These are phyloP conservation scores for Leistus spinibarbis DNA, from an alignment of 2,888 invertebrate genomes.

Conservation along the genomic window DNA sequence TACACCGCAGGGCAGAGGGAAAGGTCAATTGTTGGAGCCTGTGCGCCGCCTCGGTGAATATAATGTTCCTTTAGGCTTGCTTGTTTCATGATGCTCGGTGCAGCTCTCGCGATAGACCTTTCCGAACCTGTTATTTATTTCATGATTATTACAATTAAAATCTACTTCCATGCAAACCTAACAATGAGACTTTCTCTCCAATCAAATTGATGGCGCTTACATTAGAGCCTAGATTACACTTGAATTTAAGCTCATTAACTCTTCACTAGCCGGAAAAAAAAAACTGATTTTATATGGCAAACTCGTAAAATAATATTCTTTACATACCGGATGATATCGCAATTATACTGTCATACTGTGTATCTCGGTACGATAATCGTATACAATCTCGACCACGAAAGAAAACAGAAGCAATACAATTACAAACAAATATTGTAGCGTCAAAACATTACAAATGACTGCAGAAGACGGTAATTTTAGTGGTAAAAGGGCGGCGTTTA, in stretches of 20 bases:
- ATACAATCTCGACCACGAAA: too few species aligned
- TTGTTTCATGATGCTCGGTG: neutral
- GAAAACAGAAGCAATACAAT: too few species aligned
- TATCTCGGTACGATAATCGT: too few species aligned
- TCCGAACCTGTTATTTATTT: conserved; percentile 10
- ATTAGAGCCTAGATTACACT: neutral
- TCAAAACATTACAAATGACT: too few species aligned
- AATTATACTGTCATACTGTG: too few species aligned
- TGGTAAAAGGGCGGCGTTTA: neutral
- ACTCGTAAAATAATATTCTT: too few species aligned
- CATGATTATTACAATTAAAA: conserved; percentile 5
- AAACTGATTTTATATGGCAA: too few species aligned
- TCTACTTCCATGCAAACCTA: conserved; percentile 2
- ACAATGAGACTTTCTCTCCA: neutral
- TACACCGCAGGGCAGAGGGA: neutral
- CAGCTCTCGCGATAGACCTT: neutral
- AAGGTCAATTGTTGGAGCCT: neutral
- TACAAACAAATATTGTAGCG: too few species aligned
- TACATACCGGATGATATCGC: too few species aligned
- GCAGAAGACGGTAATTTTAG: too few species aligned
- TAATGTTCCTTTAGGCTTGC: neutral
- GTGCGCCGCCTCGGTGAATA: too few species aligned
- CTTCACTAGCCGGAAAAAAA: neutral
- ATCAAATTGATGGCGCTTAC: neutral
- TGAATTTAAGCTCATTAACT: too few species aligned